Conservation (phyloP, 2,797 vertebrate genomes). For the Thalassophryne amazonica region DNA sequence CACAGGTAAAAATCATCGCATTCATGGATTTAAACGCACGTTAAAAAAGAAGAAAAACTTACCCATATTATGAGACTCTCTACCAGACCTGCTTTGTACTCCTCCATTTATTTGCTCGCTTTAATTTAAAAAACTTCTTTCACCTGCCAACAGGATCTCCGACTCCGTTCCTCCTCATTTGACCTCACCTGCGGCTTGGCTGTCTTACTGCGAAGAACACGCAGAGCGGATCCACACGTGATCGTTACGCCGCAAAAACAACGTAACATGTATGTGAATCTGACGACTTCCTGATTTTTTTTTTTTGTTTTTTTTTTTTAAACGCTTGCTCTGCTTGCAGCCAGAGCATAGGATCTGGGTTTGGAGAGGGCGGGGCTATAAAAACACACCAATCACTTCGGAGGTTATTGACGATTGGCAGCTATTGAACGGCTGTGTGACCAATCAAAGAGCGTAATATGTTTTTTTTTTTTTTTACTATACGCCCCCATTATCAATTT, state of each 20-base stretch:
- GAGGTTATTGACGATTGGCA: conserved; percentile 37
- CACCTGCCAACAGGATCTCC: conserved; percentile 79
- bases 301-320: no score
- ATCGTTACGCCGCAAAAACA: conserved; percentile 1
- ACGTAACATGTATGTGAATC: conserved; percentile 70
- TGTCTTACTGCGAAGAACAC: conserved; percentile 33
- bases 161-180: conserved; percentile 63
- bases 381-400: conserved; percentile 59
- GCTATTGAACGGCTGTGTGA: background rate
- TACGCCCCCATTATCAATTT: background rate
- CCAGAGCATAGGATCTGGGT: no score
- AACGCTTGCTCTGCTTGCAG: conserved; percentile 4
- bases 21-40: background rate
- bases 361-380: background rate
- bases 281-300: conserved; percentile 1
- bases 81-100: conserved; percentile 73
- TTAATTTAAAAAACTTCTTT: conserved; percentile 45
- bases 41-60: conserved; percentile 60
- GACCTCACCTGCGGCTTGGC: conserved; percentile 78
- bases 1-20: conserved; percentile 60
- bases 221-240: background rate
- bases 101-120: conserved; percentile 75
- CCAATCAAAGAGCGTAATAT: conserved; percentile 31
- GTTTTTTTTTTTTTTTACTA: background rate
- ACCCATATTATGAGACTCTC: conserved; percentile 96